Percentiles rank a stretch among this genome's conserved stretches.
These are phyloP conservation scores for Polyergus mexicanus DNA, from an alignment of 1,140 invertebrate species.

Conservation along the genomic window DNA sequence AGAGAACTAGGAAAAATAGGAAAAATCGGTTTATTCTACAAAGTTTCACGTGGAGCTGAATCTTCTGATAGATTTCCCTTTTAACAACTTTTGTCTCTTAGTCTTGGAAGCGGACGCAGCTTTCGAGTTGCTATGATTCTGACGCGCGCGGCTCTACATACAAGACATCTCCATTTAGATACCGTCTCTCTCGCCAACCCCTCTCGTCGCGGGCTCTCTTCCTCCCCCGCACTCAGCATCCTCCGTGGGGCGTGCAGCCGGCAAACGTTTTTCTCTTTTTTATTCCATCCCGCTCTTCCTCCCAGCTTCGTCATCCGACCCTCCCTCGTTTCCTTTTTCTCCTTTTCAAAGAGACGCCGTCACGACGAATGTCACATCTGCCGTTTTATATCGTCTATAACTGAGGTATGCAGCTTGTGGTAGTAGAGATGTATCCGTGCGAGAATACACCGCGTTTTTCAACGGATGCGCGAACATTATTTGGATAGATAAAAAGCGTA, in stretches of 20 bases:
- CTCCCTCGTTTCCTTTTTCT: conserved; percentile 47
- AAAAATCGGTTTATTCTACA: conserved; percentile 48
- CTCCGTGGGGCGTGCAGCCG: conserved; percentile 13
- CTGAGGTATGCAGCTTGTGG: neutral
- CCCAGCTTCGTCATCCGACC: conserved; percentile 41
- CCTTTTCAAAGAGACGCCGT: conserved; percentile 51
- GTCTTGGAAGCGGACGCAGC: conserved; percentile 74
- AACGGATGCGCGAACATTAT: conserved; percentile 44
- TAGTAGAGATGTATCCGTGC: conserved; percentile 17
- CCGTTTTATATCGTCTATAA: conserved; percentile 60
- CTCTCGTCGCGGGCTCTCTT: conserved; percentile 39
- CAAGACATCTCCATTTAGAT: conserved; percentile 86
- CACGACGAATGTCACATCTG: conserved; percentile 54
- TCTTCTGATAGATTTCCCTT: conserved; percentile 82
- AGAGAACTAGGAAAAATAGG: neutral
- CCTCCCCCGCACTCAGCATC: neutral
- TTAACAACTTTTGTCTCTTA: conserved; percentile 83
- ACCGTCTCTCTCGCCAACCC: conserved; percentile 65
- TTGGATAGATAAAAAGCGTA: conserved; percentile 46
- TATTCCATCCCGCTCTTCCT: conserved; percentile 14
- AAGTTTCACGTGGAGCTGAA: conserved; percentile 33
- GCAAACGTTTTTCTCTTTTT: conserved; percentile 59
- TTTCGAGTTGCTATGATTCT: conserved; percentile 79
- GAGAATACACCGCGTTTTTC: conserved; percentile 8
- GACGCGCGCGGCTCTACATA: conserved; percentile 83